These are phyloP conservation scores for Uloborus plumipes DNA, from an alignment of 2,888 invertebrate genomes.

Conservation along the genomic window DNA sequence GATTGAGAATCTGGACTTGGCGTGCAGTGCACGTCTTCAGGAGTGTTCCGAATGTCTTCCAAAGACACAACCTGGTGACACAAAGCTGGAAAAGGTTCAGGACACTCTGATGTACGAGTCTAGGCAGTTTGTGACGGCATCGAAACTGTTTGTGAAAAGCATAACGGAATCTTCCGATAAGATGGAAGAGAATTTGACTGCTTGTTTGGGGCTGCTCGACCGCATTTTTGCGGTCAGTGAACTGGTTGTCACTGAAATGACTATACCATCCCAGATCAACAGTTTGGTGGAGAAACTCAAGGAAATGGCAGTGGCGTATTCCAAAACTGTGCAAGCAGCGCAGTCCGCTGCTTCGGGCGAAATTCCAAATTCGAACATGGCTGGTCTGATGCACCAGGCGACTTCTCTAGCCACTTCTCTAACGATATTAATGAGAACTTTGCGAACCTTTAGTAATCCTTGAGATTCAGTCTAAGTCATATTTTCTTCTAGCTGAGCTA, in stretches of 20 bases:
- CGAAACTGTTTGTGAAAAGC: slow-evolving; percentile 85
- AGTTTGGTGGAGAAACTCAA: slow-evolving; percentile 85
- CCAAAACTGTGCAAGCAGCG: slow-evolving; percentile 77
- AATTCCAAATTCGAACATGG: slow-evolving; percentile 76
- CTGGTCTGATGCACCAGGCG: slow-evolving; percentile 83
- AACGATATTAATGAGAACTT: slow-evolving; percentile 67
- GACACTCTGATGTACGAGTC: slow-evolving; percentile 85
- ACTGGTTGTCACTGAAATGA: slow-evolving; percentile 82
- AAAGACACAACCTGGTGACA: slow-evolving; percentile 20
- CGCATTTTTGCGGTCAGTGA: slow-evolving; percentile 80
- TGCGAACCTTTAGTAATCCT: slow-evolving; percentile 61
- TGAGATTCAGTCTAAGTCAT: slow-evolving; percentile 63
- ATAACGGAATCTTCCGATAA: slow-evolving; percentile 80
- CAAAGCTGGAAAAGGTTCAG: slow-evolving; percentile 77
- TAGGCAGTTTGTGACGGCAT: slow-evolving; percentile 86
- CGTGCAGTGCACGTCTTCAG: slow-evolving; percentile 49
- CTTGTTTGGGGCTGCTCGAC: slow-evolving; percentile 82
- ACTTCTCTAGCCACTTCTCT: slow-evolving; percentile 75
- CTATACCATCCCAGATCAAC: slow-evolving; percentile 81
- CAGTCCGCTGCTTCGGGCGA: slow-evolving; percentile 82
- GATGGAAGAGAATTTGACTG: slow-evolving; percentile 80
- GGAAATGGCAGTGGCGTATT: slow-evolving; percentile 86
- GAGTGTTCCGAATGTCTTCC: slow-evolving; percentile 41
- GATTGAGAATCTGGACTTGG: slow-evolving; percentile 58
- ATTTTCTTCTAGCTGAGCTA: slow-evolving; percentile 9